Evolutionary conservation across 2,888 invertebrate species (phyloP).

Genomic region (Ochropleura leucogaster): DNA sequence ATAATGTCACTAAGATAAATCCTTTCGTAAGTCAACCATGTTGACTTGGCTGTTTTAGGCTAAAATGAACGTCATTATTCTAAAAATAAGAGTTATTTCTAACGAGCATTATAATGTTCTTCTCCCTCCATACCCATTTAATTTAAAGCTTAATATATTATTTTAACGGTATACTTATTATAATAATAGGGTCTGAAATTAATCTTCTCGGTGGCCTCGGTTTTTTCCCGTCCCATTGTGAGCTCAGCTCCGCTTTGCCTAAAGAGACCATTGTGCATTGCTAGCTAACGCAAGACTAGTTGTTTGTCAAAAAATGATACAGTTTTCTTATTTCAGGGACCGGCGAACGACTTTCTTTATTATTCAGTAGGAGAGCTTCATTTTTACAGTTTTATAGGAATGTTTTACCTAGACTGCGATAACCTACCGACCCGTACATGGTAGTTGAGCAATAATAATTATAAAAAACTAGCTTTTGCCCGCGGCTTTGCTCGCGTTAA

Average conservation of each 20-base stretch:
- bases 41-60: slow-evolving; percentile 12
- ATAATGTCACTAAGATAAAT: slow-evolving; percentile 21
- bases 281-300: slow-evolving; percentile 48
- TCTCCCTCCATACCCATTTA: slow-evolving; percentile 18
- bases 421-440: too few species aligned
- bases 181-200: slow-evolving; percentile 52
- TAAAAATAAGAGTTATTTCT: slow-evolving; percentile 19
- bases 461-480: too few species aligned
- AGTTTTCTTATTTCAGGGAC: slow-evolving; percentile 45
- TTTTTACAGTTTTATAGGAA: slow-evolving; percentile 12
- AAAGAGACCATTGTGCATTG: slow-evolving; percentile 50
- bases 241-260: slow-evolving; percentile 34
- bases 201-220: slow-evolving; percentile 40
- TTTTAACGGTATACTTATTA: slow-evolving; percentile 40
- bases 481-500: too few species aligned
- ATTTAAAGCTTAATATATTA: slow-evolving; percentile 24
- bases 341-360: slow-evolving; percentile 19
- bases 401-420: slow-evolving; percentile 4
- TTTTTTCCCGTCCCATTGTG: slow-evolving; percentile 49
- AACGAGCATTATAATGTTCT: slow-evolving; percentile 29
- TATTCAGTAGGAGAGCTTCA: slow-evolving; percentile 29
- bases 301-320: slow-evolving; percentile 53
- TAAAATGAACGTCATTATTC: slow-evolving; percentile 5
- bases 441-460: too few species aligned
- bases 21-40: slow-evolving; percentile 2